phyloP scores from a whole-genome alignment of 2,888 invertebrate species.

The Monochamus alternatus region DNA sequence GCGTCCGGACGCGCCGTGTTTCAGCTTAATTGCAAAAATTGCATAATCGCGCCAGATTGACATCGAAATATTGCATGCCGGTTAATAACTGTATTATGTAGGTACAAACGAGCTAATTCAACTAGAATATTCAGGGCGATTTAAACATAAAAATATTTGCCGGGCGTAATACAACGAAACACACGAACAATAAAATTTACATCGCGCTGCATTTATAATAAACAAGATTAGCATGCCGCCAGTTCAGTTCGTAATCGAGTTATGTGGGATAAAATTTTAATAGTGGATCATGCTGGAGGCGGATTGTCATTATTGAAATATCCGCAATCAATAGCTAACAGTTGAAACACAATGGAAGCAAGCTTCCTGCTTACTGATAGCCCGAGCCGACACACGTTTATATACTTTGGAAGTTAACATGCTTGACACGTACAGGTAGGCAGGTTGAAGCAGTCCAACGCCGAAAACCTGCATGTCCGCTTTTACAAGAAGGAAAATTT shows the following conservation, averaged over 20 bases:
- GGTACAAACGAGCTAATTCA: constrained; percentile 40
- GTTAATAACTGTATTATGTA: constrained; percentile 43
- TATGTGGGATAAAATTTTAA: constrained; percentile 59
- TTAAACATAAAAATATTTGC: constrained; percentile 56
- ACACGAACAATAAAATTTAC: constrained; percentile 56
- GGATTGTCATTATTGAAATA: not conserved
- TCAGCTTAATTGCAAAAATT: constrained; percentile 26
- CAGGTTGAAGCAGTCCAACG: no score
- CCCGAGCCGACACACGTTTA: no score
- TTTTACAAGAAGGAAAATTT: no score
- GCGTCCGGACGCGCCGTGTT: not conserved
- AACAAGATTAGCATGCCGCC: constrained; percentile 57
- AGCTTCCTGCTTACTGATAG: no score
- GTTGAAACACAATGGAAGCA: no score
- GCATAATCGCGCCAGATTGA: constrained; percentile 39
- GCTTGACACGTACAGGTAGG: no score
- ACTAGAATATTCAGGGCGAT: constrained; percentile 49
- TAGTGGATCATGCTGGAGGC: constrained; percentile 40
- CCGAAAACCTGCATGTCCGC: no score
- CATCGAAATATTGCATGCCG: constrained; percentile 40
- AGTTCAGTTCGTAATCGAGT: constrained; percentile 57
- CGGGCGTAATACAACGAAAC: constrained; percentile 45
- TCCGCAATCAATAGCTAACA: no score
- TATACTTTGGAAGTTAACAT: no score
- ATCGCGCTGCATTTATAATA: constrained; percentile 59